Base-by-base conservation (phyloP, 2,888 invertebrate genomes). In the Euzophera pinguis region DNA sequence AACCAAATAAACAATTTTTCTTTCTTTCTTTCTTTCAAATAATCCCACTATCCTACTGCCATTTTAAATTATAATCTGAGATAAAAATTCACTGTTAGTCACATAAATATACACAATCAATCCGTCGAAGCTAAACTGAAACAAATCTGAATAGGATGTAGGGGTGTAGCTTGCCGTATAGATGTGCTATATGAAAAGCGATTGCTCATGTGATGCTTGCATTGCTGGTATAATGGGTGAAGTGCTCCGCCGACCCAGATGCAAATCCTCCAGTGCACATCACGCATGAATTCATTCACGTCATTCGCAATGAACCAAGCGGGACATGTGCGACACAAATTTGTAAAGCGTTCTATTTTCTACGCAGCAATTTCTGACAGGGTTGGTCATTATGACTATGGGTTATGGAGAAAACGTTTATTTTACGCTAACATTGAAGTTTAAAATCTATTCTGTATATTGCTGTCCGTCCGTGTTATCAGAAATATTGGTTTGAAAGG, bases 221-320 rank as follows among this genome's bases (percentile, higher is more conserved):
- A 34, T 47, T 10, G 7, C 27, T 48, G 32, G n/a, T 16, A 3
- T 41, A 41, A 50, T 41, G 41, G 48, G 38, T 2, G 41, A 41
- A 41, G 45, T 48, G 47, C 14, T 38, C 45, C 13, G 35, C 17
- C 61, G 75, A 71, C 77, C 75, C 60, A 78, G 64, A 65, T 75
- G 67, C 75, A 75, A 71, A 54, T 70, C 38, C 16, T 50, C 27
- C 22, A 22, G 16, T 51, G 48, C 41, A 50, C 58, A 55, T 61
- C 62, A 52, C 59, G 53, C 50, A 53, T 56, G 54, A 63, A 59
- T 64, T 57, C 45, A 59, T 49, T 58, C 55, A 53, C 54, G 61
- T 60, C 63, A 47, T 53, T 50, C 12, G 53, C 58, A 56, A 59
- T 64, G 58, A 58, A 49, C 35, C 52, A 53, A 37, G 34, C 50